These are phyloP conservation scores for Linurgus olivaceus DNA, from an alignment of 2,797 vertebrate genomes.

Conservation along the genomic window DNA sequence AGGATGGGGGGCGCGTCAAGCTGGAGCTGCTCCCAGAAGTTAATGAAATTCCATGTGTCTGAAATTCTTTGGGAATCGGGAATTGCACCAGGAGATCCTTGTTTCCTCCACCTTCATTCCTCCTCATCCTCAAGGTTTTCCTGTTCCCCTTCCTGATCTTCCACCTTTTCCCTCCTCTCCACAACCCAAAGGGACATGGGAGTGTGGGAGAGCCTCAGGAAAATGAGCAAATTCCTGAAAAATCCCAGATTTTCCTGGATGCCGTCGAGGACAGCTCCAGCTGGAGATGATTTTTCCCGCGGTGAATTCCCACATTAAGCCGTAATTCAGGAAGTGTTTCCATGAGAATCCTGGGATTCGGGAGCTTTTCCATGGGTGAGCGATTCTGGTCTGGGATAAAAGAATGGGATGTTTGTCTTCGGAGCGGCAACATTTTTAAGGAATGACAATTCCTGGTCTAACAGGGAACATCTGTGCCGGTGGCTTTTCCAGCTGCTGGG, in stretches of 20 bases:
- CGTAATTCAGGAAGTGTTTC: neutral
- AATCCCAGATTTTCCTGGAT: neutral
- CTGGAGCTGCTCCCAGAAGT: neutral
- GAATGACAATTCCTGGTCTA: constrained; percentile 1
- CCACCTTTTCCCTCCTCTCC: neutral
- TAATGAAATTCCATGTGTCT: accelerated
- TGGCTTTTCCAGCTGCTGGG: constrained; percentile 15
- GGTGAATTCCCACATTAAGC: neutral
- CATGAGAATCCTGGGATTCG: neutral
- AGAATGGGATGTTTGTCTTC: neutral
- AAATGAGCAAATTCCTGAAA: neutral
- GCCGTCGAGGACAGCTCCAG: neutral
- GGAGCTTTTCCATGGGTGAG: neutral
- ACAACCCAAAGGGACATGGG: accelerated
- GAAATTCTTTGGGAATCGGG: neutral
- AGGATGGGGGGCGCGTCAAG: accelerated
- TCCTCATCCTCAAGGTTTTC: neutral
- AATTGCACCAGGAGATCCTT: neutral
- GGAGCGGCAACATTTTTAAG: neutral
- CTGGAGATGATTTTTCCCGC: neutral
- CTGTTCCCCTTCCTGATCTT: neutral
- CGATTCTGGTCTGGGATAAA: neutral
- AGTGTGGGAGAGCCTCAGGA: neutral
- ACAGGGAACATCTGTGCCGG: constrained; percentile 19
- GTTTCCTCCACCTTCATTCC: neutral